Conservation (phyloP, 2,888 invertebrate genomes). For the Hipparchia sbordonii region DNA sequence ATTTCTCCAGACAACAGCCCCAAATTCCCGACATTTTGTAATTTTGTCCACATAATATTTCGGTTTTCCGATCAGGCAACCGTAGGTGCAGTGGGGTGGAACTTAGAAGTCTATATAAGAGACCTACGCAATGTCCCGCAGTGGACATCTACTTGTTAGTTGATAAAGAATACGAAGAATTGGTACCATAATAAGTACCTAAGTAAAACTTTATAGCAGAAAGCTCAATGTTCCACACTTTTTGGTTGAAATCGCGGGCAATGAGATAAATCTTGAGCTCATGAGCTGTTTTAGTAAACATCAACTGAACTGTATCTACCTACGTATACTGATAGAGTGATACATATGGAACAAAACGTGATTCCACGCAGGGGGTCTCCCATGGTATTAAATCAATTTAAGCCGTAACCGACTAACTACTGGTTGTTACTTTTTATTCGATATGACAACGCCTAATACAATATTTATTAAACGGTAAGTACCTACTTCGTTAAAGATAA, state of each 20-base stretch:
- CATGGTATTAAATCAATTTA: slow-evolving; percentile 16
- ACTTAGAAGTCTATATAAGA: too few relatives aligned
- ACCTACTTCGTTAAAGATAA: not conserved
- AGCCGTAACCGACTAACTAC: slow-evolving; percentile 18
- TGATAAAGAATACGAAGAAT: too few relatives aligned
- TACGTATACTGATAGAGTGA: not conserved
- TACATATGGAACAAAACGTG: not conserved
- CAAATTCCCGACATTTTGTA: too few relatives aligned
- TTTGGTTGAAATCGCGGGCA: not conserved
- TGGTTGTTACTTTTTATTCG: slow-evolving; percentile 13
- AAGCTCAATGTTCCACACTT: not conserved
- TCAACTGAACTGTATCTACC: not conserved
- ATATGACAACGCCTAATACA: not conserved
- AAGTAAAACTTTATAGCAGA: too few relatives aligned
- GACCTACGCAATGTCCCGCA: too few relatives aligned
- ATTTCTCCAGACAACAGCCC: too few relatives aligned
- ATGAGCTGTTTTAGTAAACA: slow-evolving; percentile 1
- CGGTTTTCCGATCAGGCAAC: too few relatives aligned
- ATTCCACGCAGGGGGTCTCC: slow-evolving; percentile 23
- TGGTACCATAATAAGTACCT: too few relatives aligned
- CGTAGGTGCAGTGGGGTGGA: too few relatives aligned
- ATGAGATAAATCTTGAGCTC: slow-evolving; percentile 6
- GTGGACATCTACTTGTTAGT: too few relatives aligned
- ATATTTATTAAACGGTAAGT: slow-evolving; percentile 1
- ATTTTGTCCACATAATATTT: too few relatives aligned